Evolutionary conservation across 2,113 vertebrate genomes (phyloP), one percentile per base, ranked within the genome.

Genomic region (Tichodroma muraria): DNA sequence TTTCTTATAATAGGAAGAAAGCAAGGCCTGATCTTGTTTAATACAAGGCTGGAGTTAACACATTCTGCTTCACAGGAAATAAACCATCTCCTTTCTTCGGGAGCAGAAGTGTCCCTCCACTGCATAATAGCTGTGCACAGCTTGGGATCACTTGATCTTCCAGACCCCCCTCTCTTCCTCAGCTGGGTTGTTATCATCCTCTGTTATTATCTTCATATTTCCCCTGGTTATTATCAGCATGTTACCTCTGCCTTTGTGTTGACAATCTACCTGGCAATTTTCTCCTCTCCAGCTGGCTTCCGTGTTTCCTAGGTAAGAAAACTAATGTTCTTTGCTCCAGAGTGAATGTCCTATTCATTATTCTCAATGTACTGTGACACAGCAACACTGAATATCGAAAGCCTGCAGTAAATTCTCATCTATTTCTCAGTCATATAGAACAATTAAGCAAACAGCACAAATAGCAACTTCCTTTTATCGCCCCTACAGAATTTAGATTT

Each of bases 131-230:
- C 79, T 91, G 75, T 49, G 68, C 88, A 76, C 93, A 94, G 94
- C 91, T 91, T 93, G 85, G 47, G 85, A 83, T 89, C 85, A n/a
- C 89, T 95, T 94, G 84, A 89, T 95, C 94, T 95, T 94, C 85
- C 64, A 95, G 79, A 83, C 66, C 28, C 64, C 77, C 71, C 71
- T 47, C 80, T 80, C 64, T 52, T 93, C 56, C 88, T 96, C 90
- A 90, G 85, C 89, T 89, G 79, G 82, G 47, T 47, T 94, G 85
- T 91, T 97, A 91, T 85, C 85, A 59, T 78, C 75, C 93, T 91
- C 94, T 88, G 89, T 91, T 96, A 94, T 95, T 95, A 94, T 80
- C 76, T 80, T 93, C 88, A 52, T 95, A 94, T 94, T 96, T 96
- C 89, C 91, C 87, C 40, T 90, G 87, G 89, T 94, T 96, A 91